These are phyloP conservation scores for Actinostola sp. DNA, from an alignment of 92 coral and sea anemone genomes.

Conservation along the genomic window DNA sequence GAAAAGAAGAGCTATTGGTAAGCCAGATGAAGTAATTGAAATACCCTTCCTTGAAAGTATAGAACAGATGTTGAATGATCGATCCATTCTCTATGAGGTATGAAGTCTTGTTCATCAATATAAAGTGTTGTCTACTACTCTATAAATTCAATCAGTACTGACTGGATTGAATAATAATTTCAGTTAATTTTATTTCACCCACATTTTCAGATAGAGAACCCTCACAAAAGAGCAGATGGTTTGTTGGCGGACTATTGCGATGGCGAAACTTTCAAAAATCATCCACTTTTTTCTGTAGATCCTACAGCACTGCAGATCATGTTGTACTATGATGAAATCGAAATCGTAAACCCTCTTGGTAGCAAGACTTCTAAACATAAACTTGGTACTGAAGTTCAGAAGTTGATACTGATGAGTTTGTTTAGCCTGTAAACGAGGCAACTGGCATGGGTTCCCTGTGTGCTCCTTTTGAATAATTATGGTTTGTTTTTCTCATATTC, in stretches of 20 bases:
- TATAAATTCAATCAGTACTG: too few relatives aligned
- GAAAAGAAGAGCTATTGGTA: conserved; percentile 12
- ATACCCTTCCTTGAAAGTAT: conserved; percentile 12
- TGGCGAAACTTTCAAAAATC: conserved; percentile 22
- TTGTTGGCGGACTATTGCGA: conserved; percentile 41
- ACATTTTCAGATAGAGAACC: conserved; percentile 22
- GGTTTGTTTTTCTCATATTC: too few relatives aligned
- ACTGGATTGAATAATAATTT: too few relatives aligned
- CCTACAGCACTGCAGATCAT: conserved; percentile 33
- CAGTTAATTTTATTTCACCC: too few relatives aligned
- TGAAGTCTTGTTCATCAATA: too few relatives aligned
- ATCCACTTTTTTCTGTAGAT: conserved; percentile 19
- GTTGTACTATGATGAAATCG: conserved; percentile 38
- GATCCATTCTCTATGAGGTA: conserved; percentile 9
- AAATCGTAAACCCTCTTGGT: conserved; percentile 36
- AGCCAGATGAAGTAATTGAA: conserved; percentile 26
- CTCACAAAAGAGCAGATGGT: conserved; percentile 20
- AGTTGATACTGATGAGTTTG: too few relatives aligned
- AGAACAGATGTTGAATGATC: conserved; percentile 28
- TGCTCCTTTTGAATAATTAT: too few relatives aligned
- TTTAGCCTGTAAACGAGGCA: too few relatives aligned
- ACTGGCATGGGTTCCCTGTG: too few relatives aligned
- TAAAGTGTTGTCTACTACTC: too few relatives aligned
- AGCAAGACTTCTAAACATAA: conserved; percentile 29
- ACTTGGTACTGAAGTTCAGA: too few relatives aligned